Evolutionary conservation across 1,140 invertebrate species (phyloP).

Genomic region (Calosoma granatense): DNA sequence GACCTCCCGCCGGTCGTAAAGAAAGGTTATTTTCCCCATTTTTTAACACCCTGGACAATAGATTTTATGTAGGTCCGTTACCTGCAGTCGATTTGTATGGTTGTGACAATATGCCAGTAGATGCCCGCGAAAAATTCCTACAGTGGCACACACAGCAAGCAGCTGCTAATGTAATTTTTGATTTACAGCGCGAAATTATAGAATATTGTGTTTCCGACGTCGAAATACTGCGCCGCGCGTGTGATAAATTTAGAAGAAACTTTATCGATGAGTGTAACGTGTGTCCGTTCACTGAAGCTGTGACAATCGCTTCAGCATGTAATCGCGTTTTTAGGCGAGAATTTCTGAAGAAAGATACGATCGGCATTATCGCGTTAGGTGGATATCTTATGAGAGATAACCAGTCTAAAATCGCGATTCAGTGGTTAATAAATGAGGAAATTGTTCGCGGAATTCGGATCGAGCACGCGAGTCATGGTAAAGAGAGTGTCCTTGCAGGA

Average conservation of each 20-base stretch:
- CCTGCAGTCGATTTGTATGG: slow-evolving; percentile 16
- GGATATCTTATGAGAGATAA: background rate
- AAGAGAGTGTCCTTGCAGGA: background rate
- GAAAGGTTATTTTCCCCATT: slow-evolving; percentile 22
- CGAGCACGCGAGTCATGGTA: background rate
- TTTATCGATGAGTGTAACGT: background rate
- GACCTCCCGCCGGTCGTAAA: background rate
- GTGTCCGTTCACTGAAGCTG: background rate
- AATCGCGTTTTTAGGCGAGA: background rate
- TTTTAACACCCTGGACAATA: slow-evolving; percentile 20
- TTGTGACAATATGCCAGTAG: slow-evolving; percentile 14
- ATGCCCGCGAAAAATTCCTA: slow-evolving; percentile 12
- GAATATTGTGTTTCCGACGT: slow-evolving; percentile 12
- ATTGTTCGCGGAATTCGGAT: background rate
- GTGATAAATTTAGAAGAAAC: background rate
- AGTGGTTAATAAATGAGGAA: background rate
- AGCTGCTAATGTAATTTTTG: slow-evolving; percentile 15
- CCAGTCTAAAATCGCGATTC: background rate
- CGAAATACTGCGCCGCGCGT: background rate
- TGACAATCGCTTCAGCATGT: background rate
- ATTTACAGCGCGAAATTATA: slow-evolving; percentile 18
- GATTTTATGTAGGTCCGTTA: slow-evolving; percentile 19
- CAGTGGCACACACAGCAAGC: slow-evolving; percentile 18
- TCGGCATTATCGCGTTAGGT: background rate
- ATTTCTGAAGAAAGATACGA: background rate